Evolutionary conservation across 2,888 invertebrate genomes (phyloP), one percentile per base, ranked within the genome.

Genomic region (Limenitis camilla): DNA sequence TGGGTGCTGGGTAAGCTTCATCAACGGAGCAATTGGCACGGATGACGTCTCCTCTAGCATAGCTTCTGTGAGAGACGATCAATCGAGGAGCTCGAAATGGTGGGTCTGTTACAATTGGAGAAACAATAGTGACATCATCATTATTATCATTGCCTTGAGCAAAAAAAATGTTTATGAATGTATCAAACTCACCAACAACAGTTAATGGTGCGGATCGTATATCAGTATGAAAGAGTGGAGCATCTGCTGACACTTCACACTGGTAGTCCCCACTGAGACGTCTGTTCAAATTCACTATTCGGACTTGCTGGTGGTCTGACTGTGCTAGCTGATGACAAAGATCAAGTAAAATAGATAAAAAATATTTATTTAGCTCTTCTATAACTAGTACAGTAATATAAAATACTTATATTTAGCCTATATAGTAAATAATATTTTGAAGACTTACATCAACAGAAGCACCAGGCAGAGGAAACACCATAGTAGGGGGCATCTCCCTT

Each of bases 221-320:
- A 61, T 89, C 89, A 0, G 93, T 93, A 76, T 93, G 92, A 73
- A 92, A 93, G 43, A 89, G 81, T 0, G 92, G 92, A 1, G 90
- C 90, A 64, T 93, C 93, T 0, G 92, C 92, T 0, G 93, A 91
- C 49, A 93, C 92, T 69, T 93, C 93, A 72, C 93, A 93, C 76
- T 91, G 92, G 83, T 92, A 93, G 60, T 84, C 78, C 3, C 93
- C 93, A 53, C 92, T 91, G 60, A 92, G 87, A 9, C 90, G 88
- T 41, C 91, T 88, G 65, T 90, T 90, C 65, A 93, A 89, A 65
- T 92, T 90, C 62, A 91, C 88, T 63, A 93, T 81, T 27, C 91
- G 90, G 58, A 93, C 93, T 70, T 91, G 90, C 65, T 91, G 89
- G 63, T 89, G 88, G 69, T 92, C 92, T 9, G 93, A 93, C 65